Conservation (phyloP, 30 jellyfish, hydroid and myxozoan genomes). For the Nemopilema nomurai region DNA sequence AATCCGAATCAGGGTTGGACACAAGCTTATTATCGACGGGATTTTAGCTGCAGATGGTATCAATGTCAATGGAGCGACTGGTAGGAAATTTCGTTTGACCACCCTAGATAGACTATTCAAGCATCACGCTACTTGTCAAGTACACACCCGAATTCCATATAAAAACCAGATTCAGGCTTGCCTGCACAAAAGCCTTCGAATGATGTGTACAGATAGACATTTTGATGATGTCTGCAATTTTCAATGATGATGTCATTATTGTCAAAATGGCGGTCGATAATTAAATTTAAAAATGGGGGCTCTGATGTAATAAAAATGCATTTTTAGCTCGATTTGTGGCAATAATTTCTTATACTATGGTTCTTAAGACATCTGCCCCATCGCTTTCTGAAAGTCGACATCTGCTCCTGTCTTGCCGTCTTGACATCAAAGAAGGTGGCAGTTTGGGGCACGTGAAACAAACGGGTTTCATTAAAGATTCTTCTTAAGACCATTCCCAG, state of each 20-base stretch:
- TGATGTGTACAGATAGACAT: constrained; percentile 9
- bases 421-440: constrained; percentile 60
- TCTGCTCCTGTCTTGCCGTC: constrained; percentile 29
- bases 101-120: no score
- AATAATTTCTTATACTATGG: not conserved
- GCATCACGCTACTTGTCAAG: constrained; percentile 5
- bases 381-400: constrained; percentile 23
- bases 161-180: constrained; percentile 24
- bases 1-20: constrained; percentile 61
- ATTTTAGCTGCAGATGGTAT: constrained; percentile 48
- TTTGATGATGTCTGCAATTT: not conserved
- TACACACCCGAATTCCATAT: constrained; percentile 10
- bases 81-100: constrained; percentile 17
- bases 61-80: constrained; percentile 19
- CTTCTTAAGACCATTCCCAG: constrained; percentile 30
- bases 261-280: not conserved
- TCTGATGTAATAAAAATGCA: not conserved
- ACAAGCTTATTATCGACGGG: constrained; percentile 54
- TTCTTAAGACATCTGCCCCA: constrained; percentile 38
- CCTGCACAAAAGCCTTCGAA: constrained; percentile 19
- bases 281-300: not conserved
- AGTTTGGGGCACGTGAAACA: constrained; percentile 57
- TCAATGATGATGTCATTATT: not conserved
- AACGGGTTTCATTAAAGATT: constrained; percentile 19
- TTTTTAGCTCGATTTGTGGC: not conserved